Percentiles rank a stretch among this genome's conserved stretches.
Conservation (phyloP, 2,888 invertebrate species). For the Gastracanthus pulcherrimus region DNA sequence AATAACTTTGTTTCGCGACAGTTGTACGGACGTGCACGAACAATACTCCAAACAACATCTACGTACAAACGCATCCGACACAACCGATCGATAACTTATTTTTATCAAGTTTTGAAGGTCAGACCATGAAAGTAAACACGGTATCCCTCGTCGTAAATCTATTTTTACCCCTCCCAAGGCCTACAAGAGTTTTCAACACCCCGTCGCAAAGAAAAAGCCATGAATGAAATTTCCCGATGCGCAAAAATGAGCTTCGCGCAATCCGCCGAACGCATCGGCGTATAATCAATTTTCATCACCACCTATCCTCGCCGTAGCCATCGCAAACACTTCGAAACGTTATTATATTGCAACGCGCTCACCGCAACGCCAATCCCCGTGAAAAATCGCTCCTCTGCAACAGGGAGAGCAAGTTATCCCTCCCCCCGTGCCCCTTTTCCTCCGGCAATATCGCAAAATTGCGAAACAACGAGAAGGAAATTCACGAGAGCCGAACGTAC, state of each 20-base stretch:
- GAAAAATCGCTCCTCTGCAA: no score
- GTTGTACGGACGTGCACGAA: not conserved
- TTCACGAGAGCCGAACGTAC: not conserved
- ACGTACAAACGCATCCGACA: not conserved
- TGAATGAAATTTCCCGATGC: no score
- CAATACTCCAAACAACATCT: not conserved
- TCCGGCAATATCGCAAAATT: conserved; percentile 17
- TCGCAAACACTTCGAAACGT: no score
- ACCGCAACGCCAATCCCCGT: no score
- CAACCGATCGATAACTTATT: not conserved
- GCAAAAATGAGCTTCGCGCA: no score
- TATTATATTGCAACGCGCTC: no score
- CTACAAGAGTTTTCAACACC: not conserved
- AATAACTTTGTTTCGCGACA: not conserved
- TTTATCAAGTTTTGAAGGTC: not conserved
- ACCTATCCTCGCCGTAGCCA: no score
- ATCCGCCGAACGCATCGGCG: not conserved
- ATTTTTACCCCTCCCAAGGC: not conserved
- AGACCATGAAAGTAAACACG: not conserved
- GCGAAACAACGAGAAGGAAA: conserved; percentile 28
- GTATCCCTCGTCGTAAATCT: no score
- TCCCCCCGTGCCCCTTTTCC: no score
- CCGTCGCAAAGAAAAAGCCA: not conserved
- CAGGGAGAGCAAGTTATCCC: not conserved
- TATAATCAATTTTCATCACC: not conserved